Conservation (phyloP, 2,888 invertebrate species). For the Myathropa florea region DNA sequence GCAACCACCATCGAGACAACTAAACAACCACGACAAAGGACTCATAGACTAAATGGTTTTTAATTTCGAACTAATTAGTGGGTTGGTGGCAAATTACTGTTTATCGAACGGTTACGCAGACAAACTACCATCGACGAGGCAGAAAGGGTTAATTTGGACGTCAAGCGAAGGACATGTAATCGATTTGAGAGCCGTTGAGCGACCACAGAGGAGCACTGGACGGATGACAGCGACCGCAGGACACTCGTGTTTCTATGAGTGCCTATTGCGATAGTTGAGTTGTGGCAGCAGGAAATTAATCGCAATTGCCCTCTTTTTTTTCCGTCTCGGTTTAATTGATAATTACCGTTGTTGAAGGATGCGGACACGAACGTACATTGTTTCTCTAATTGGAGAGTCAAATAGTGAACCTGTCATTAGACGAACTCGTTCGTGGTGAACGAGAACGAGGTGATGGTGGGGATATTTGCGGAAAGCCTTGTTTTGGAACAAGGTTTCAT, state of each 20-base stretch:
- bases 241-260: conserved; percentile 18
- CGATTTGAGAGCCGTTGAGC: conserved; percentile 57
- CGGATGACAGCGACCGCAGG: conserved; percentile 47
- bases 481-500: background rate
- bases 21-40: conserved; percentile 26
- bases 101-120: conserved; percentile 62
- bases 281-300: background rate
- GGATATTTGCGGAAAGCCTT: background rate
- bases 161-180: conserved; percentile 55
- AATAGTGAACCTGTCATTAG: background rate
- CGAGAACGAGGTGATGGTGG: background rate
- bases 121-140: conserved; percentile 4
- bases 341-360: conserved; percentile 30
- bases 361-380: background rate
- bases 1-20: background rate
- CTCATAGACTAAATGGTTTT: conserved; percentile 64
- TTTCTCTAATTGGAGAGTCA: conserved; percentile 28
- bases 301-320: background rate
- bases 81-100: conserved; percentile 69
- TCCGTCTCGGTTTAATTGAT: conserved; percentile 19
- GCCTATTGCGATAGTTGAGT: background rate
- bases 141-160: conserved; percentile 63
- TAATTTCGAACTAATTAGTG: conserved; percentile 68
- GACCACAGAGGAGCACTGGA: conserved; percentile 19
- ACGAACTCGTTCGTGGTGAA: background rate